These are phyloP conservation scores for Paramormyrops kingsleyae DNA, from an alignment of 2,113 vertebrate species.

Conservation along the genomic window DNA sequence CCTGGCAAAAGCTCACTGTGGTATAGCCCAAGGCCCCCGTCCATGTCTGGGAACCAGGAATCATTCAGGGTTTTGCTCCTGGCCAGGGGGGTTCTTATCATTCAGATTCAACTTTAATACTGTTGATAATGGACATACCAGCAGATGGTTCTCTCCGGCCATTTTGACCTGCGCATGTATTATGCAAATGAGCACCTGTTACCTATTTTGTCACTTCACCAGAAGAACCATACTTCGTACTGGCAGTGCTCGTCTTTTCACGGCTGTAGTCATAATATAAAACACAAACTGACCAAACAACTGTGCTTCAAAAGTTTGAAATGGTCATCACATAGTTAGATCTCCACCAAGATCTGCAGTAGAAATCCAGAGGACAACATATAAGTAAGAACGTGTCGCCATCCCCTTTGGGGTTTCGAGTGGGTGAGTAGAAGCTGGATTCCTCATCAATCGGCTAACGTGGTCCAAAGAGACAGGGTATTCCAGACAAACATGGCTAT, in stretches of 20 bases:
- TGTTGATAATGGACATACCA: neutral
- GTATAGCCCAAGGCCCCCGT: neutral
- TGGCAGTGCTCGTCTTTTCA: neutral
- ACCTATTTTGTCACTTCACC: neutral
- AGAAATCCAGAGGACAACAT: neutral
- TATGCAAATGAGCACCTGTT: neutral
- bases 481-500: slow-evolving; percentile 4
- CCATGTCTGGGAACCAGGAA: neutral
- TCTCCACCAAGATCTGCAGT: neutral
- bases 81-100: neutral
- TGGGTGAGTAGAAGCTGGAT: neutral
- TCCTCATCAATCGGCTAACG: slow-evolving; percentile 17
- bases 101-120: neutral
- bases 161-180: neutral
- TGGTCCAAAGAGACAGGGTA: slow-evolving; percentile 22
- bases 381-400: neutral
- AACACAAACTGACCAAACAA: neutral
- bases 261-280: neutral
- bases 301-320: neutral
- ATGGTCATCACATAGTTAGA: neutral
- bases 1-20: neutral
- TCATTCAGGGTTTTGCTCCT: neutral
- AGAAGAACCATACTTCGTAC: neutral
- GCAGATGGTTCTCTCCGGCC: neutral
- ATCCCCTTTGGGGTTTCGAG: neutral